Conservation (phyloP, 2,113 vertebrate genomes). For the Brachypodius melanocephalos region DNA sequence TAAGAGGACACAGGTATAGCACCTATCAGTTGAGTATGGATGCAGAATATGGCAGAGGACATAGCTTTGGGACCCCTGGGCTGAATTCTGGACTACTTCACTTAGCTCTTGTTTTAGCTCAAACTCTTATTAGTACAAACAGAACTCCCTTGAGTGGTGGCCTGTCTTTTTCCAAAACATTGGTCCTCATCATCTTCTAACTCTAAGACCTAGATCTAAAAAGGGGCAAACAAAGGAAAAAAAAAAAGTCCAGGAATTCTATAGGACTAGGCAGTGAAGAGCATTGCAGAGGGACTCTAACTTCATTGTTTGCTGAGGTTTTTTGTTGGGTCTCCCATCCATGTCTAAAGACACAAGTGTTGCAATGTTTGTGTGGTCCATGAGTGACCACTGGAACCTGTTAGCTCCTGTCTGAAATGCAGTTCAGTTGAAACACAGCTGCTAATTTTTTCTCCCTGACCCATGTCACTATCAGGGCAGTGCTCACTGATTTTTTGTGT, state of each 20-base stretch:
- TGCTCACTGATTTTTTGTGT: not conserved
- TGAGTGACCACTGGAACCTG: not conserved
- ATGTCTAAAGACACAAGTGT: not conserved
- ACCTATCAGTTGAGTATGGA: not conserved
- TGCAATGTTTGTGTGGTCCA: not conserved
- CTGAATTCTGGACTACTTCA: not conserved
- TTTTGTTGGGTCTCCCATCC: not conserved
- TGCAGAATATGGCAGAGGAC: not conserved
- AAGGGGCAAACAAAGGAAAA: not conserved
- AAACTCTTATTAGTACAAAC: not conserved
- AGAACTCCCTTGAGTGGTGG: not conserved
- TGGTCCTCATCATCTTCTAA: not conserved
- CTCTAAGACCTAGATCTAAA: not conserved
- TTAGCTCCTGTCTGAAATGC: not conserved
- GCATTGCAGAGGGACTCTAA: not conserved
- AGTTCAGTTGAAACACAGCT: not conserved
- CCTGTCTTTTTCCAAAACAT: not conserved
- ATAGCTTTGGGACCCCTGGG: not conserved
- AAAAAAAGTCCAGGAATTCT: not conserved
- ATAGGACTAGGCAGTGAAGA: not conserved
- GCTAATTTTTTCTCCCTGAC: not conserved
- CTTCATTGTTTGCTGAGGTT: not conserved
- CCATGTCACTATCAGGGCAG: not conserved
- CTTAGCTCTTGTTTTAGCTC: not conserved
- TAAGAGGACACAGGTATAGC: not conserved